Evolutionary conservation across 64 coral and sea anemone genomes (phyloP).

Genomic region (Exaiptasia diaphana): DNA sequence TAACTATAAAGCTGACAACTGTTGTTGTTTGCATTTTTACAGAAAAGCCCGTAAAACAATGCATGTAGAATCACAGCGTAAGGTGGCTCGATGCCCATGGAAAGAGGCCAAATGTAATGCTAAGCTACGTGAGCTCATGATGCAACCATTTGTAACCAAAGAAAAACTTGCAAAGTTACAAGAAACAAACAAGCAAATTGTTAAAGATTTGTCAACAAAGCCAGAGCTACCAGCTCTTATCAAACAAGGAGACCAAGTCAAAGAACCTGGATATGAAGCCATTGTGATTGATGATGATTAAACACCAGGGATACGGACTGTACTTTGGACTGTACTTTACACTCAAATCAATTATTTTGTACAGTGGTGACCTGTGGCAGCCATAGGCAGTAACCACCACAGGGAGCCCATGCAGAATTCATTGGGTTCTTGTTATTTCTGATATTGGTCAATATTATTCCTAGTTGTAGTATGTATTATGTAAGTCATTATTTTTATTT

Average conservation of each 20-base stretch:
- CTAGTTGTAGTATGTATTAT: not conserved
- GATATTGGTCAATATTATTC: constrained; percentile 1
- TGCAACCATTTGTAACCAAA: not conserved
- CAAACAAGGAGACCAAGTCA: not conserved
- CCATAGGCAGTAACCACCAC: too few species aligned
- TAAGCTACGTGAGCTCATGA: constrained; percentile 64
- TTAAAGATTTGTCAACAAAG: not conserved
- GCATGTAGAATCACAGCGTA: constrained; percentile 35
- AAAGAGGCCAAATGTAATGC: constrained; percentile 78
- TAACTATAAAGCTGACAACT: not conserved
- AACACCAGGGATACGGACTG: not conserved
- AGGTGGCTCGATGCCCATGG: constrained; percentile 79
- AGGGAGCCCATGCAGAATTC: too few species aligned
- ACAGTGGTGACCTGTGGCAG: too few species aligned
- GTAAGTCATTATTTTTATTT: constrained; percentile 8
- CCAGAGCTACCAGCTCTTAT: not conserved
- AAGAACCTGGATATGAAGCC: constrained; percentile 35
- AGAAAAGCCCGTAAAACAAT: constrained; percentile 88
- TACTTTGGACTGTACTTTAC: too few species aligned
- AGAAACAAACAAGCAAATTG: not conserved
- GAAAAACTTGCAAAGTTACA: constrained; percentile 6
- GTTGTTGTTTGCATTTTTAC: not conserved
- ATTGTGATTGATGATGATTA: constrained; percentile 91
- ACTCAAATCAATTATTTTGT: too few species aligned
- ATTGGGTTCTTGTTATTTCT: not conserved